Conservation (phyloP, 1,140 invertebrate genomes). For the Ectropis grisescens region DNA sequence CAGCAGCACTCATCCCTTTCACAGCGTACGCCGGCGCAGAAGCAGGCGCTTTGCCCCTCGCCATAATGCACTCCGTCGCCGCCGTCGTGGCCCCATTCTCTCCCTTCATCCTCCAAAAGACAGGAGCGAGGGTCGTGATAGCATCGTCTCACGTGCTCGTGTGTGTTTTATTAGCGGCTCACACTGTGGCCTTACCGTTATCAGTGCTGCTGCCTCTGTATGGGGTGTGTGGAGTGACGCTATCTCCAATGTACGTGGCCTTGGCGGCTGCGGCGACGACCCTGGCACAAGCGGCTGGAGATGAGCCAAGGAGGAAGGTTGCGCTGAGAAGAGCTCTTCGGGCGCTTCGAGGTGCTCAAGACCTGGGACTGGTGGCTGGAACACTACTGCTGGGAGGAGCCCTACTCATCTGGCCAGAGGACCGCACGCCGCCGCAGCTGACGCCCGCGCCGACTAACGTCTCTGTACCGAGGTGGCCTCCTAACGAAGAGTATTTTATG, state of each 20-base stretch:
- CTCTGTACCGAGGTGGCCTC: slow-evolving; percentile 32
- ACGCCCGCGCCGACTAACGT: slow-evolving; percentile 27
- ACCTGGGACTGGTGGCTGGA: slow-evolving; percentile 69
- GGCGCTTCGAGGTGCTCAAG: slow-evolving; percentile 70
- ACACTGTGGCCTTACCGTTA: slow-evolving; percentile 38
- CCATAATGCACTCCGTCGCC: slow-evolving; percentile 67
- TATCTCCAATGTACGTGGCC: slow-evolving; percentile 69
- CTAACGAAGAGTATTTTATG: slow-evolving; percentile 38
- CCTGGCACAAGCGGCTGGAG: slow-evolving; percentile 47
- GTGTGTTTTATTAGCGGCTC: slow-evolving; percentile 36
- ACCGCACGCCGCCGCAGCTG: slow-evolving; percentile 13
- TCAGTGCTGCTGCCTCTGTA: slow-evolving; percentile 71
- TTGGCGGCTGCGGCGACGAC: slow-evolving; percentile 68
- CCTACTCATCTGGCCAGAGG: slow-evolving; percentile 48
- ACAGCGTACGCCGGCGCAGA: slow-evolving; percentile 53
- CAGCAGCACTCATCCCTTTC: slow-evolving; percentile 49
- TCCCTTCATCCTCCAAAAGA: slow-evolving; percentile 67
- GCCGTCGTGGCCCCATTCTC: slow-evolving; percentile 75
- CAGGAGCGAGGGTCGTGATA: slow-evolving; percentile 37
- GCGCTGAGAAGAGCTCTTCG: slow-evolving; percentile 48
- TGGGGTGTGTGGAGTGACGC: slow-evolving; percentile 73
- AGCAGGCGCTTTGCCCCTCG: slow-evolving; percentile 68
- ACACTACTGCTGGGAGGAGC: slow-evolving; percentile 47
- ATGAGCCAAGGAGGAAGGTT: slow-evolving; percentile 50
- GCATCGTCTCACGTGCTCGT: slow-evolving; percentile 31